These are phyloP conservation scores for Ceuthmochares aereus DNA, from an alignment of 2,113 vertebrate species.

Conservation along the genomic window DNA sequence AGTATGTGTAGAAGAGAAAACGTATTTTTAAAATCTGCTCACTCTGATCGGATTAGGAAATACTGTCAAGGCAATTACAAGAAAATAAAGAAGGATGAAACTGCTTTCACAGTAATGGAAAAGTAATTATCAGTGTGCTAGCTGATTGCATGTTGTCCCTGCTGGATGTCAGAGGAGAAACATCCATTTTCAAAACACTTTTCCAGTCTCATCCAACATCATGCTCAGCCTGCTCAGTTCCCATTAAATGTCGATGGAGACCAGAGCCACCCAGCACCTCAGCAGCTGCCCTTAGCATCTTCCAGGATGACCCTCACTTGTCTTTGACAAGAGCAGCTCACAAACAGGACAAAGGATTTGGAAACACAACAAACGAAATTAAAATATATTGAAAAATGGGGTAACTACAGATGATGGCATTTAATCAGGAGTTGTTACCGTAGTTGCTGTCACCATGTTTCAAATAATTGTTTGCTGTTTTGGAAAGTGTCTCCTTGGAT, in stretches of 20 bases:
- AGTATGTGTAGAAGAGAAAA: not conserved
- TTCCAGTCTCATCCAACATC: not conserved
- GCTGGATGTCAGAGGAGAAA: slow-evolving; percentile 12
- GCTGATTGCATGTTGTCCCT: not conserved
- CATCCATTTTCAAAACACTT: not conserved
- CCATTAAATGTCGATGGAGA: not conserved
- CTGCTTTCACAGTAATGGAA: slow-evolving; percentile 28
- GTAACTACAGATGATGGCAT: not conserved
- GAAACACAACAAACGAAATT: not conserved
- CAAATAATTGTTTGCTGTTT: not conserved
- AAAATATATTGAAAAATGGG: not conserved
- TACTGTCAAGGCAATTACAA: slow-evolving; percentile 7
- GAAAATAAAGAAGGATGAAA: slow-evolving; percentile 41
- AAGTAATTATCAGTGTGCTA: slow-evolving; percentile 38
- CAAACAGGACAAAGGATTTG: not conserved
- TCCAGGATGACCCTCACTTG: not conserved
- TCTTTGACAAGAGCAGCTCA: not conserved
- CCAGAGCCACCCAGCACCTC: not conserved
- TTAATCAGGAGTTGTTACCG: not conserved
- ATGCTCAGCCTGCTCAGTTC: not conserved
- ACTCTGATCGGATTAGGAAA: slow-evolving; percentile 14
- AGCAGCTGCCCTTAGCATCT: not conserved
- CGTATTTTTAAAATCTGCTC: not conserved
- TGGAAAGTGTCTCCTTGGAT: not conserved
- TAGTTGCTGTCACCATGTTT: not conserved